Evolutionary conservation across 2,888 invertebrate species (phyloP).

Genomic region (Trachelus tabidus): DNA sequence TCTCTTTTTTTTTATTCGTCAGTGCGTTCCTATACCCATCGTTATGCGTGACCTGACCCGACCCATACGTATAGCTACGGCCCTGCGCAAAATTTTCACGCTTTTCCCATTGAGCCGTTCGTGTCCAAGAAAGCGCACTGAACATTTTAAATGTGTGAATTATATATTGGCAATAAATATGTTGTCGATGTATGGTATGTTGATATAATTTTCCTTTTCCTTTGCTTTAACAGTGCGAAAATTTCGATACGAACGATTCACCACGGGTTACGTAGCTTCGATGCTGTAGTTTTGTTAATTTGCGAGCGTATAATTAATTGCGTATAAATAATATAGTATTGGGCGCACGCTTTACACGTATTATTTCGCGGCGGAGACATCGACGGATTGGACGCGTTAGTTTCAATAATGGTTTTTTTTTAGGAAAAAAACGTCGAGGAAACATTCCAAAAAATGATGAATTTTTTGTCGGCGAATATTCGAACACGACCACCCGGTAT

Average conservation of each 20-base stretch:
- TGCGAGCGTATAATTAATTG: background rate
- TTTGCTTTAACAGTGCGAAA: background rate
- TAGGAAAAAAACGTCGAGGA: too few relatives aligned
- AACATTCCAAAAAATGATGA: background rate
- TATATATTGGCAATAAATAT: background rate
- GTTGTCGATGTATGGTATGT: background rate
- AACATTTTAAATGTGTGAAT: background rate
- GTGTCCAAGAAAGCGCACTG: background rate
- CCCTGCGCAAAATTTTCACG: background rate
- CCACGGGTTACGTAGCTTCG: background rate
- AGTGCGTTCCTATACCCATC: background rate
- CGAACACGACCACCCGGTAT: background rate
- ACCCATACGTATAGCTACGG: background rate
- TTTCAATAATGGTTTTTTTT: constrained; percentile 9
- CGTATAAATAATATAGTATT: background rate
- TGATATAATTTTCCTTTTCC: background rate
- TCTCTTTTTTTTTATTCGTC: background rate
- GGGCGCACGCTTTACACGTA: background rate
- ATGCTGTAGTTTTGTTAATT: background rate
- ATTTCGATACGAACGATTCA: background rate
- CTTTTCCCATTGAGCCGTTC: background rate
- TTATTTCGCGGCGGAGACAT: background rate
- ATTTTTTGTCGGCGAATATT: background rate
- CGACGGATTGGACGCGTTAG: constrained; percentile 9
- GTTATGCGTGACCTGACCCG: background rate